These are phyloP conservation scores for Spea hammondii DNA, from an alignment of 2,797 vertebrate species.

Conservation along the genomic window DNA sequence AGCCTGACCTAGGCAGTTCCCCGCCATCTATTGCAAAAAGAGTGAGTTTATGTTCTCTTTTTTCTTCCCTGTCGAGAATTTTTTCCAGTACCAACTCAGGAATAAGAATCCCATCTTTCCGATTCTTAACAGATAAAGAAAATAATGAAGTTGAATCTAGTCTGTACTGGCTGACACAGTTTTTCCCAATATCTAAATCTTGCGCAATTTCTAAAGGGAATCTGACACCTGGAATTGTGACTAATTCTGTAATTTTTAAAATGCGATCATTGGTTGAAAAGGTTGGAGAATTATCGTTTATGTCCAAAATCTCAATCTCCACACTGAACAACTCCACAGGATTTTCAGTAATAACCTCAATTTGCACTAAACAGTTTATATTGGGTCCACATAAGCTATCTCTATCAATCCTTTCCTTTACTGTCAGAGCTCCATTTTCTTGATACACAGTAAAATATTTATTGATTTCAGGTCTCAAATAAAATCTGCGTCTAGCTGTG, in stretches of 20 bases:
- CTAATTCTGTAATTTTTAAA: constrained; percentile 64
- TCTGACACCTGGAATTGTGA: constrained; percentile 61
- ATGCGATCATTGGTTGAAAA: constrained; percentile 58
- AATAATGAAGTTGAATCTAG: constrained; percentile 61
- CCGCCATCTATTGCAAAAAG: constrained; percentile 86
- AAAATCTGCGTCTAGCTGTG: constrained; percentile 58
- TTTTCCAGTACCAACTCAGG: constrained; percentile 62
- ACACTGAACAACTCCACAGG: constrained; percentile 60
- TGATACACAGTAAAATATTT: constrained; percentile 62
- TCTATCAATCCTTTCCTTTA: constrained; percentile 61
- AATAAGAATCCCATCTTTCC: constrained; percentile 63
- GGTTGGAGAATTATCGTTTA: constrained; percentile 62
- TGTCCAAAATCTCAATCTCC: constrained; percentile 62
- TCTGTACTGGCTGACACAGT: constrained; percentile 61
- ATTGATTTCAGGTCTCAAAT: constrained; percentile 60
- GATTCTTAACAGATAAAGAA: constrained; percentile 68
- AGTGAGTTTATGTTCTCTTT: constrained; percentile 57
- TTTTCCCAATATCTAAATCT: constrained; percentile 57
- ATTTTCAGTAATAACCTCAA: constrained; percentile 62
- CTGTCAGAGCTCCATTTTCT: constrained; percentile 59
- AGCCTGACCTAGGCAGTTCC: constrained; percentile 82
- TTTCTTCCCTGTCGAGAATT: constrained; percentile 60
- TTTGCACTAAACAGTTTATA: constrained; percentile 59
- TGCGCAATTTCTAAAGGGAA: constrained; percentile 62
- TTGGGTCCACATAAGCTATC: constrained; percentile 60